phyloP scores from a whole-genome alignment of 1,140 invertebrate genomes.

The Musca domestica region DNA sequence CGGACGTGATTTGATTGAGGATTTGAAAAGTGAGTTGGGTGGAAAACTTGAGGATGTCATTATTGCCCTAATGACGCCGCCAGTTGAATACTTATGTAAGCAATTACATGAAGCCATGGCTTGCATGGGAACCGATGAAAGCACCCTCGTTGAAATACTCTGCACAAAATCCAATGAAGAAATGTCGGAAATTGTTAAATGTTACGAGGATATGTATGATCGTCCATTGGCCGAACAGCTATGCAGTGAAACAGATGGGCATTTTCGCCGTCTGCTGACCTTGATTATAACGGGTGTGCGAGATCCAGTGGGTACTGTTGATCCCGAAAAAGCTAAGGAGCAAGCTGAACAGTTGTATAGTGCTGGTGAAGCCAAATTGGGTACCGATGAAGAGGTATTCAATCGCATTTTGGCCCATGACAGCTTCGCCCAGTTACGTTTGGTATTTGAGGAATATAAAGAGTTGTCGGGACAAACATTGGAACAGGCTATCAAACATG shows the following conservation, averaged over 20 bases:
- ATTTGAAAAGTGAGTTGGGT: conserved; percentile 72
- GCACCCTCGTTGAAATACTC: conserved; percentile 67
- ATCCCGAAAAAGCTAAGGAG: conserved; percentile 58
- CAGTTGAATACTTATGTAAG: conserved; percentile 68
- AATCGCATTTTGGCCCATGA: conserved; percentile 61
- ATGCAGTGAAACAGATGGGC: conserved; percentile 74
- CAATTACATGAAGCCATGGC: conserved; percentile 70
- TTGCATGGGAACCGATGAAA: conserved; percentile 63
- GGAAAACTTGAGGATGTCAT: conserved; percentile 79
- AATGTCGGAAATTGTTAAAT: conserved; percentile 62
- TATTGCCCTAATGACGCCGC: conserved; percentile 68
- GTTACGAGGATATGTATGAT: conserved; percentile 68
- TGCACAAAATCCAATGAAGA: conserved; percentile 68
- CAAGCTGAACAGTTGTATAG: conserved; percentile 60
- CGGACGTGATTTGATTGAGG: conserved; percentile 71
- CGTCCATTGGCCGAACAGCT: conserved; percentile 74
- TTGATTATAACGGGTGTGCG: conserved; percentile 62
- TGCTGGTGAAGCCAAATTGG: conserved; percentile 66
- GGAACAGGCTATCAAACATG: conserved; percentile 66
- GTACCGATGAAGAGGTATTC: conserved; percentile 67
- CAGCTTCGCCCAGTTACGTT: conserved; percentile 65
- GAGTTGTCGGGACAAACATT: conserved; percentile 65
- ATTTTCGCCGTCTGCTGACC: conserved; percentile 72
- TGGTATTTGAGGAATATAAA: conserved; percentile 71
- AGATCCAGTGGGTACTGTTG: conserved; percentile 56